A percentile compares a stretch with the other conserved stretches of the same genome.
Evolutionary conservation across 2,797 vertebrate species (phyloP).

Genomic region (Craterocephalus amniculus): DNA sequence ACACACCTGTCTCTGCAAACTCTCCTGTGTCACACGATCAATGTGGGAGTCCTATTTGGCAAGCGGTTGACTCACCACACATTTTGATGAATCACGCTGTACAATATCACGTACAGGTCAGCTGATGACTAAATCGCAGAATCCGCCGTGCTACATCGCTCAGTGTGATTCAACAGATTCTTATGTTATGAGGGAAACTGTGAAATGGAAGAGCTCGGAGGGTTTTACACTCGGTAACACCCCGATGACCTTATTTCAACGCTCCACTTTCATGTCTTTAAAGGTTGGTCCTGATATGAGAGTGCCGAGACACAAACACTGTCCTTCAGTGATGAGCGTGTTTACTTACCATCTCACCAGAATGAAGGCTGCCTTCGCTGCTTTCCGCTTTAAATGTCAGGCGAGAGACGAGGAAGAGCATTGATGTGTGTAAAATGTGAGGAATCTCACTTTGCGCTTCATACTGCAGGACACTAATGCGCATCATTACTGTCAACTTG

Average conservation of each 20-base stretch:
- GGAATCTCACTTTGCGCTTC: neutral
- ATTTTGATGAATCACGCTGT: constrained; percentile 25
- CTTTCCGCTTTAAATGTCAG: constrained; percentile 37
- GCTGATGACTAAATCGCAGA: constrained; percentile 21
- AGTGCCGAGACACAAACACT: neutral
- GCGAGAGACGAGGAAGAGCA: constrained; percentile 8
- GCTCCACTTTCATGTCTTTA: constrained; percentile 11
- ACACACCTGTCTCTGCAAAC: neutral
- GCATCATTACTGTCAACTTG: neutral
- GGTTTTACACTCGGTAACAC: constrained; percentile 19
- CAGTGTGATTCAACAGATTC: constrained; percentile 33
- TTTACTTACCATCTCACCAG: neutral
- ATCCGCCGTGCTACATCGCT: constrained; percentile 15
- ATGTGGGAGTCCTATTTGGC: constrained; percentile 8
- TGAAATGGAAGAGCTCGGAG: constrained; percentile 33
- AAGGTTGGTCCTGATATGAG: constrained; percentile 6
- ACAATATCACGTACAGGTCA: constrained; percentile 14
- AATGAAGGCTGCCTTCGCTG: neutral
- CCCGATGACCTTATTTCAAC: constrained; percentile 17
- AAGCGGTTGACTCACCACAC: constrained; percentile 7
- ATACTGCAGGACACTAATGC: neutral
- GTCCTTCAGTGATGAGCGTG: neutral
- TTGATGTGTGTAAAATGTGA: constrained; percentile 15
- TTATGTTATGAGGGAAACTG: constrained; percentile 44
- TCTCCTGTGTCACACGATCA: neutral